phyloP scores from a whole-genome alignment of 1,140 invertebrate genomes.

The Caerostris darwini region DNA sequence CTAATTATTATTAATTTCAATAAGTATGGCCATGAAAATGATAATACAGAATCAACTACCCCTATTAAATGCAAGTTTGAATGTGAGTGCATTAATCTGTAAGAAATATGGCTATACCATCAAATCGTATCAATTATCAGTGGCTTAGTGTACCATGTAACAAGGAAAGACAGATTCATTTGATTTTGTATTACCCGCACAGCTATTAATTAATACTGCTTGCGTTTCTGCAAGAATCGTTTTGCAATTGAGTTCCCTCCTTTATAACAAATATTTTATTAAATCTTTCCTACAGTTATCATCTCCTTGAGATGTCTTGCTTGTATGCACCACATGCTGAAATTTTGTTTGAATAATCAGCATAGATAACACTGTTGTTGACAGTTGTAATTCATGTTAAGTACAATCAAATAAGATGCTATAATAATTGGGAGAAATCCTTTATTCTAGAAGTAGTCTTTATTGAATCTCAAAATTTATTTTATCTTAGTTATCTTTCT shows the following conservation, averaged over 20 bases:
- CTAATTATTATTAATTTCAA: too few species aligned
- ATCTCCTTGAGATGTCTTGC: not conserved
- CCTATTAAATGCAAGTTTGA: not conserved
- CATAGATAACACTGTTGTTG: not conserved
- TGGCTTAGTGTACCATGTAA: not conserved
- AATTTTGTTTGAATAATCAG: not conserved
- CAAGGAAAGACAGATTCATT: conserved; percentile 24
- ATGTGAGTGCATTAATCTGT: not conserved
- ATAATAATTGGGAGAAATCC: too few species aligned
- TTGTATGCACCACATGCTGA: not conserved
- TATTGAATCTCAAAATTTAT: too few species aligned
- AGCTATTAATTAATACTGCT: conserved; percentile 14
- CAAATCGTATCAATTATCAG: conserved; percentile 8
- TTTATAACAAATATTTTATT: conserved; percentile 14
- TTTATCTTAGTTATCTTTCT: too few species aligned
- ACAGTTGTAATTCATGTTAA: too few species aligned
- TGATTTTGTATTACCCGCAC: not conserved
- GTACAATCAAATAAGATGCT: too few species aligned
- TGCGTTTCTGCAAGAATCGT: not conserved
- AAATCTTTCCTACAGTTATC: not conserved
- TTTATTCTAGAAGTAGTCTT: too few species aligned
- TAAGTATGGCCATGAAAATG: too few species aligned
- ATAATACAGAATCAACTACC: not conserved
- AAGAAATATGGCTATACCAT: not conserved
- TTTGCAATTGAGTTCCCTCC: not conserved